These are phyloP conservation scores for Lasius platythorax DNA, from an alignment of 2,888 invertebrate species.

Conservation along the genomic window DNA sequence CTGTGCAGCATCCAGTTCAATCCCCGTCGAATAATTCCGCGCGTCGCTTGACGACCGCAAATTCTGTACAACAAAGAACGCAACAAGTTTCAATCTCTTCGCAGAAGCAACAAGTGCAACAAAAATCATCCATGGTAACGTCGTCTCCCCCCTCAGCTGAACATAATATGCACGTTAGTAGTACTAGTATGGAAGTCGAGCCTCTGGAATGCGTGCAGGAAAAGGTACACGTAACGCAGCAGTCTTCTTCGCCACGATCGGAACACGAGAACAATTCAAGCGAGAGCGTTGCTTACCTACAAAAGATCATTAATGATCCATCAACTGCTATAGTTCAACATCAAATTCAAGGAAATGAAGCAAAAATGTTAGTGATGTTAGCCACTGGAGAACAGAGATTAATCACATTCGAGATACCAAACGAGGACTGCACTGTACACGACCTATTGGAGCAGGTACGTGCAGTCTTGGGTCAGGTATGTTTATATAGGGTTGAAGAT, in stretches of 20 bases:
- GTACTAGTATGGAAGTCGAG: constrained; percentile 58
- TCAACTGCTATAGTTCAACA: constrained; percentile 71
- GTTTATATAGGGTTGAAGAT: constrained; percentile 6
- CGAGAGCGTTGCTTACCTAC: constrained; percentile 80
- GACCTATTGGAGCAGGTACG: constrained; percentile 92
- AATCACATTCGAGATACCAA: constrained; percentile 93
- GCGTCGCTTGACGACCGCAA: constrained; percentile 61
- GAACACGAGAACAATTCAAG: constrained; percentile 74
- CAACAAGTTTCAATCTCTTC: constrained; percentile 82
- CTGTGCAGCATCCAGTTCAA: constrained; percentile 45
- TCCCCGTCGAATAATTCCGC: constrained; percentile 49
- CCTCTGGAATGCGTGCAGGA: constrained; percentile 59
- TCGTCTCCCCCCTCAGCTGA: constrained; percentile 55
- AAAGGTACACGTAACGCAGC: constrained; percentile 45
- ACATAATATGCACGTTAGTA: constrained; percentile 32
- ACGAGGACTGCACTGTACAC: constrained; percentile 93
- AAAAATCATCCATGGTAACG: constrained; percentile 72
- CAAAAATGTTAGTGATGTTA: constrained; percentile 93
- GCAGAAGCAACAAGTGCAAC: constrained; percentile 60
- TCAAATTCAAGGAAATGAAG: constrained; percentile 87
- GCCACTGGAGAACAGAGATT: constrained; percentile 93
- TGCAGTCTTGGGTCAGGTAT: constrained; percentile 29
- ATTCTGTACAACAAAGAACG: constrained; percentile 79
- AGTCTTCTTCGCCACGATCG: constrained; percentile 45
- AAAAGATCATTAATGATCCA: constrained; percentile 82